These are phyloP conservation scores for Megaptera novaeangliae DNA, from an alignment of 2,113 vertebrate species.

Conservation along the genomic window DNA sequence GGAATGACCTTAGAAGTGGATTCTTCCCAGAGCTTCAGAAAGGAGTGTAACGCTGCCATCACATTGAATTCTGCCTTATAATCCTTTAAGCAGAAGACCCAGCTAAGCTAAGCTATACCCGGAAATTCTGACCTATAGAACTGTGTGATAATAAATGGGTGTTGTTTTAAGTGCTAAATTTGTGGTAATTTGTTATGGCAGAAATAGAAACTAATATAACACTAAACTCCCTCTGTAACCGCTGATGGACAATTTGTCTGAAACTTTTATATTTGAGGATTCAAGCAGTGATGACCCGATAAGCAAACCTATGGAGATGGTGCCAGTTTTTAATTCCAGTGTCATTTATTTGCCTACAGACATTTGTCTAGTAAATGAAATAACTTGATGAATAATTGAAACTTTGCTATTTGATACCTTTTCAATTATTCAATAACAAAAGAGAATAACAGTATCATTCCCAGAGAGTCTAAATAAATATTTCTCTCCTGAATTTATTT, in stretches of 20 bases:
- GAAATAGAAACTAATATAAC: background rate
- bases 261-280: constrained; percentile 20
- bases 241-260: background rate
- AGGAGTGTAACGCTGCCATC: background rate
- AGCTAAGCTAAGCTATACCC: background rate
- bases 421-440: constrained; percentile 79
- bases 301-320: constrained; percentile 57
- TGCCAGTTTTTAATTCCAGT: constrained; percentile 71
- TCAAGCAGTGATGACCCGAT: constrained; percentile 15
- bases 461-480: constrained; percentile 74
- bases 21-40: background rate
- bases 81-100: background rate
- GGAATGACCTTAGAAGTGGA: background rate
- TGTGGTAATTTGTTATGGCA: background rate
- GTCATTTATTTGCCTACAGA: constrained; percentile 76
- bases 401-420: constrained; percentile 75
- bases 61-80: background rate
- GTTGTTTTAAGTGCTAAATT: background rate
- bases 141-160: background rate
- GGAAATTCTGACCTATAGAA: background rate
- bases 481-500: constrained; percentile 68
- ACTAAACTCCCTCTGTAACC: background rate
- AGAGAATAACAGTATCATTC: constrained; percentile 73
- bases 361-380: constrained; percentile 77
- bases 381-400: constrained; percentile 80